Evolutionary conservation across 1,140 invertebrate genomes (phyloP), one percentile per base, ranked within the genome.

Genomic region (Maconellicoccus hirsutus): DNA sequence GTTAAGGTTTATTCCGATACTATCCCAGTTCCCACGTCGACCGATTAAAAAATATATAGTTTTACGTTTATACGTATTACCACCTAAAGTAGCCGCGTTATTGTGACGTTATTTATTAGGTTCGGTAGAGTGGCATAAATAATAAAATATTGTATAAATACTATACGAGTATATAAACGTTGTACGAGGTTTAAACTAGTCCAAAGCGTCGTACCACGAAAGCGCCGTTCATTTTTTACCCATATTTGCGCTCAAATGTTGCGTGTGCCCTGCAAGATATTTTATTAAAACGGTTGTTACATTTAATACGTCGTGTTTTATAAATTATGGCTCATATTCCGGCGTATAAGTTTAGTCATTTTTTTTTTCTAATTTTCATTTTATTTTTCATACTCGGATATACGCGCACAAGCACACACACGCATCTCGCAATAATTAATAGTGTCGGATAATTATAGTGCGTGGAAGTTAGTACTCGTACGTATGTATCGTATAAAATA

Each of bases 271-370:
- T 10, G 61, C 25, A 23, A 25, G 61, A 66, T 66, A 66, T 66
- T 66, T 66, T 66, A 66, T 66, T 66, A 66, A 26, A 66, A 66
- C 10, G 61, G 19, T 66, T 66, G 61, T 66, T 66, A 66, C 61
- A 66, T 66, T 66, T 66, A 23, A 66, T 66, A 66, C 61, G 61
- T 66, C 61, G 61, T 66, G 61, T 66, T 66, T 66, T 66, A 66
- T 25, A 66, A 66, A 66, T 66, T 66, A 66, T 66, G 10, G 25
- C 16, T 59, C 21, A 16, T 59, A 59, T 59, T 59, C 19, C 42
- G 33, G 33, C 14, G n/a, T 52, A 52, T 52, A 16, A 25, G 21
- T 66, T 66, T 66, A 19, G 16, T 16, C 6, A 23, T 66, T 66
- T 66, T 25, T 23, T 66, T 66, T 66, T 25, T 10, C 3, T 22